phyloP scores from a whole-genome alignment of 2,113 vertebrate genomes.

The Ochotona princeps region DNA sequence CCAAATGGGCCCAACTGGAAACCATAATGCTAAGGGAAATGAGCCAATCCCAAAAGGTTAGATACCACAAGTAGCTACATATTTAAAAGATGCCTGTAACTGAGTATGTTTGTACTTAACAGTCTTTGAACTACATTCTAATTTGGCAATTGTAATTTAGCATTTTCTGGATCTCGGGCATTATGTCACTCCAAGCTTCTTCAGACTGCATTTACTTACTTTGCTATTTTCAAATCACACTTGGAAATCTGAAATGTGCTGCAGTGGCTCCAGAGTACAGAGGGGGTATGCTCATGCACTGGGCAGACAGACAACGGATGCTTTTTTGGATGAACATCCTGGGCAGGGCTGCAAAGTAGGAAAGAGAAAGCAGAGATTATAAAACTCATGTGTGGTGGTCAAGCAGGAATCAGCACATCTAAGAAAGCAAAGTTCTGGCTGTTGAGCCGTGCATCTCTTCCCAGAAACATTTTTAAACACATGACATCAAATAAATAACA shows the following conservation, averaged over 20 bases:
- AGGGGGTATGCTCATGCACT: not conserved
- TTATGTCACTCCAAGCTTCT: not conserved
- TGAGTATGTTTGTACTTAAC: not conserved
- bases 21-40: no score
- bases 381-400: not conserved
- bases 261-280: not conserved
- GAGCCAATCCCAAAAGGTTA: no score
- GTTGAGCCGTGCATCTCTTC: not conserved
- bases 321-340: not conserved
- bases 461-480: not conserved
- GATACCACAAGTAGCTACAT: not conserved
- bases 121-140: slow-evolving; percentile 7
- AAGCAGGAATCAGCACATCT: not conserved
- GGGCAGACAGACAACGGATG: not conserved
- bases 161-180: slow-evolving; percentile 48
- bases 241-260: not conserved
- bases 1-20: no score
- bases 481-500: slow-evolving; percentile 2
- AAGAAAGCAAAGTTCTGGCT: not conserved
- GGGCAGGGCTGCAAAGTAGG: not conserved
- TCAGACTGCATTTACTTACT: not conserved
- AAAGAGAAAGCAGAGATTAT: not conserved
- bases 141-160: not conserved
- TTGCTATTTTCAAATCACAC: not conserved
- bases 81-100: not conserved